Evolutionary conservation across 2,113 vertebrate genomes (phyloP), one percentile per base, ranked within the genome.

Genomic region (Cepphus grylle): DNA sequence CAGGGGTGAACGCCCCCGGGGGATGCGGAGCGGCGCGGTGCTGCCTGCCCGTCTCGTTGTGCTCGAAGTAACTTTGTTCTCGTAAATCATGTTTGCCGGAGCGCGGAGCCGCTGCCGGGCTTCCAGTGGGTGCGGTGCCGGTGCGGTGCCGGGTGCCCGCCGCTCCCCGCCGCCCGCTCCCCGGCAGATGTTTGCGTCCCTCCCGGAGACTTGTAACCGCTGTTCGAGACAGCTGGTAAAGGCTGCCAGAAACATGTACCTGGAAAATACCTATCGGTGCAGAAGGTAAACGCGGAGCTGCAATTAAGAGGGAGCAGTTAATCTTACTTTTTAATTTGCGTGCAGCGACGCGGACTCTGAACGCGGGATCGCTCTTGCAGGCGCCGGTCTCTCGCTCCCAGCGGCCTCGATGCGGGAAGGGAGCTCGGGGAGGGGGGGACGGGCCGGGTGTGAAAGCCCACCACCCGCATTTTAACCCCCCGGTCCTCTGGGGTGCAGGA

Each of bases 141-240:
- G 22, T 36, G 80, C 40, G 30, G 10, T 2, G 53, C 19, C 34
- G 85, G 12, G 16, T 70, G 45, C 79, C 67, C 53, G 26, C 43
- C 47, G 59, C 8, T 52, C 29, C 73, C 84, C 81, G 32, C 92
- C 81, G 74, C 77, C 92, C 66, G 38, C 84, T 94, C 70, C 95
- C 38, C 70, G 97, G 95, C 99, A 98, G 98, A 98, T 98, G 98
- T 96, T 97, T 94, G 79, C 32, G 63, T 70, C 67, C 93, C 97
- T 98, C 94, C 40, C 67, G 36, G 97, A 97, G 98, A 91, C 77
- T 82, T 89, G 97, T 72, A 96, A 97, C 94, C 81, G 97, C 95
- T 98, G 98, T 98, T 97, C 86, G 32, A 81, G 91, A 98, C 98
- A 99, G 98, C 98, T 98, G 98, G 98, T 58, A 69, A 91, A 66